Percentiles rank a stretch among this genome's conserved stretches.
Evolutionary conservation across 92 coral and sea anemone species (phyloP).

Genomic region (Epizoanthus fatuus): DNA sequence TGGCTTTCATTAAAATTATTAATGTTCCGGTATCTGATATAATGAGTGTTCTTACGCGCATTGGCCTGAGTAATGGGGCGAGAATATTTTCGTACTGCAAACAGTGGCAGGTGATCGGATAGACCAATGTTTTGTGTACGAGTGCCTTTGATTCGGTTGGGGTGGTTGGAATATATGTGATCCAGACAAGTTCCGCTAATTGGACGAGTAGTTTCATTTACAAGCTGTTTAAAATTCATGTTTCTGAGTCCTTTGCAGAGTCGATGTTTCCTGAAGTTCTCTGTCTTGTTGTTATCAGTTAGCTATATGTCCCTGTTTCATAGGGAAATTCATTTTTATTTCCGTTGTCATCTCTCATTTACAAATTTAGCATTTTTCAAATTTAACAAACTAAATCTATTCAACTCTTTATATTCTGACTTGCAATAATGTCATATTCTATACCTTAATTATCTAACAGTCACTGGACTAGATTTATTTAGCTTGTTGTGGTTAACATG

Average conservation of each 20-base stretch:
- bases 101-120: slow-evolving; percentile 68
- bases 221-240: slow-evolving; percentile 75
- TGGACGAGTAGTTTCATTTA: slow-evolving; percentile 56
- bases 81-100: slow-evolving; percentile 58
- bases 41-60: slow-evolving; percentile 9
- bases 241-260: slow-evolving; percentile 52
- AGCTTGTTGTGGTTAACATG: no score
- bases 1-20: slow-evolving; percentile 59
- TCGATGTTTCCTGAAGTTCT: slow-evolving; percentile 42
- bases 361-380: no score
- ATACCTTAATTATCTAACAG: no score
- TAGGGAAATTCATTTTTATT: no score
- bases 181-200: slow-evolving; percentile 73
- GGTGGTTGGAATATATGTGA: slow-evolving; percentile 62
- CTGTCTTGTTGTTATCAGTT: no score
- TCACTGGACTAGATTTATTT: no score
- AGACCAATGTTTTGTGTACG: slow-evolving; percentile 53
- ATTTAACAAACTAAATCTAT: no score
- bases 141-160: slow-evolving; percentile 54
- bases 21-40: slow-evolving; percentile 59
- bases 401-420: no score
- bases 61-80: slow-evolving; percentile 11
- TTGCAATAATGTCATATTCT: no score
- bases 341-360: no score
- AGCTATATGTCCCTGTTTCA: no score